Base-by-base conservation (phyloP, 2,797 vertebrate species). In the Valencia hispanica region DNA sequence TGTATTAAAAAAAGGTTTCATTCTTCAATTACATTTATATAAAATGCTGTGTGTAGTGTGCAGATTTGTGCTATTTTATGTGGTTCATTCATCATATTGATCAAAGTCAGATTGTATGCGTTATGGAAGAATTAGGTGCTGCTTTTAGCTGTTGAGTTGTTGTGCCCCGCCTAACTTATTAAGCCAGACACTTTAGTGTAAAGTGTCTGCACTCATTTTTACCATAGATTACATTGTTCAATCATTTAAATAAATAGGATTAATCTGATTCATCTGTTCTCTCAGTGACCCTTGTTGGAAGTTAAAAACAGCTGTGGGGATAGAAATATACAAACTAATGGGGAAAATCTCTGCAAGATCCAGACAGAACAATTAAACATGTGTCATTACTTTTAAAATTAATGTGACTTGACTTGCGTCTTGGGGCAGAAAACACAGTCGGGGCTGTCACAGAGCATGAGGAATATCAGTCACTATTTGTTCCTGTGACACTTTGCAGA, bases 351-450 rank as follows among this genome's bases (percentile, higher is more conserved):
- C 85, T 76, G 79, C 75, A 87, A 78, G 55, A 77, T 75, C 77
- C 86, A 82, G 82, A 84, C 78, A 85, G 72, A 80, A 86, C 82
- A 92, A 90, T 89, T 32, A 81, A 86, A 87, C 84, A 72, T 80
- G 72, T 83, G 86, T 89, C 88, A 86, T 91, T 90, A 86, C 43
- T 80, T 90, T 85, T 57, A 70, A 53, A 88, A 84, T 91, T 87
- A 91, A 91, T 88, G 74, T 89, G 88, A 85, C 91, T 80, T 88
- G 91, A 91, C 88, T 86, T 59, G 61, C 83, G 74, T 89, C 86
- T 90, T 72, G 76, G 79, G 90, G 89, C 85, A 80, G 50, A 72
- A 66, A 83, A 73, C 84, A 78, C 51, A 81, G 79, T 71, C 39
- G 66, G 68, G 69, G 72, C 80, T 82, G 84, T 77, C 84, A 77